Percentiles rank a stretch among this genome's conserved stretches.
These are phyloP conservation scores for Scophthalmus maximus DNA, from an alignment of 2,113 vertebrate genomes.

Conservation along the genomic window DNA sequence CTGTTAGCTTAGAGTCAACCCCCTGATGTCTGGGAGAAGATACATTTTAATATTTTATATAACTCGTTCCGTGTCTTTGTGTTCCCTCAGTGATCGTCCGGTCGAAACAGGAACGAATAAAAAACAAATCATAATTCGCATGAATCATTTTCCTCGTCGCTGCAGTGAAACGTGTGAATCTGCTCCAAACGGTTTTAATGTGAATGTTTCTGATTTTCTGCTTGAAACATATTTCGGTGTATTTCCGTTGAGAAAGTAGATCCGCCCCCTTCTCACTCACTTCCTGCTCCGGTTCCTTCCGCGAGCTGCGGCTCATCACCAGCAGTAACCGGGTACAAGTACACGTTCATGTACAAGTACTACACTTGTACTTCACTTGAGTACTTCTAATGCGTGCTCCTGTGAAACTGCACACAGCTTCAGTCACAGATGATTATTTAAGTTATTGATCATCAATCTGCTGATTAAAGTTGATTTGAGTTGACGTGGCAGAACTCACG, in stretches of 20 bases:
- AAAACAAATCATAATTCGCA: too few relatives aligned
- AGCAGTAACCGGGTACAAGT: background rate
- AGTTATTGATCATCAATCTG: background rate
- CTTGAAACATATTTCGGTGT: too few relatives aligned
- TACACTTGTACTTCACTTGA: background rate
- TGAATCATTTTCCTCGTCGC: too few relatives aligned
- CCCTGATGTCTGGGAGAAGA: too few relatives aligned
- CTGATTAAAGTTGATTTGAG: background rate
- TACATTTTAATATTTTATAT: too few relatives aligned
- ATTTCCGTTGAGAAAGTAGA: constrained; percentile 38
- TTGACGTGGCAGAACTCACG: background rate
- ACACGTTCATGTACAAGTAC: background rate
- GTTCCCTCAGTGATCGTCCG: too few relatives aligned
- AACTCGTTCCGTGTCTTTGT: too few relatives aligned
- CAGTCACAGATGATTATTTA: background rate
- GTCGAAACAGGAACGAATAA: too few relatives aligned
- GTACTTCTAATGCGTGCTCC: background rate
- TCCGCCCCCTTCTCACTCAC: constrained; percentile 26
- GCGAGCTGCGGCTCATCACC: constrained; percentile 13
- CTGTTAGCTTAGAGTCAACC: constrained; percentile 48
- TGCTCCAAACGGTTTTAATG: too few relatives aligned
- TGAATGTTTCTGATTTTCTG: too few relatives aligned
- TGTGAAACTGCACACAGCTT: background rate
- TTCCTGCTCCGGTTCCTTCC: constrained; percentile 52
- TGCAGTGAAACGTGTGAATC: too few relatives aligned